These are phyloP conservation scores for Poeciliopsis retropinna DNA, from an alignment of 2,113 vertebrate genomes.

Conservation along the genomic window DNA sequence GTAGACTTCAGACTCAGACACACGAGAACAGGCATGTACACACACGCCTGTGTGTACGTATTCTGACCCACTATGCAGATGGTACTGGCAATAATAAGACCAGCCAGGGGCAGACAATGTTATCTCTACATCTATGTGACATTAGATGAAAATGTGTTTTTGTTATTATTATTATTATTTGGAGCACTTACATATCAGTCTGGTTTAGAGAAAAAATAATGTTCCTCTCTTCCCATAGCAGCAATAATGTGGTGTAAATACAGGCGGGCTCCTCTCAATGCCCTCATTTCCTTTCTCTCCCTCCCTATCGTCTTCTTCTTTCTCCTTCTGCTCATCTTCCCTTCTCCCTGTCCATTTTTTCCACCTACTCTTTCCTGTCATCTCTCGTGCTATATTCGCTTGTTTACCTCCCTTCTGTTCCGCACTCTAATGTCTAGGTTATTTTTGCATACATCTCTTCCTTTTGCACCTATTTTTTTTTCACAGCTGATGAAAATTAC, in stretches of 20 bases:
- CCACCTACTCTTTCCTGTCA: conserved; percentile 35
- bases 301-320: conserved; percentile 10
- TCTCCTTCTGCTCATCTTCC: conserved; percentile 15
- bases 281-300: conserved; percentile 45
- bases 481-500: background rate
- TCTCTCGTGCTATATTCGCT: conserved; percentile 15
- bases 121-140: conserved; percentile 20
- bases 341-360: conserved; percentile 32
- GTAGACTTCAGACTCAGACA: conserved; percentile 55
- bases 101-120: conserved; percentile 7
- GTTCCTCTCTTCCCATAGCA: conserved; percentile 21
- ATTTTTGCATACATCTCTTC: background rate
- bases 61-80: conserved; percentile 54
- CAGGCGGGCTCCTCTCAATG: conserved; percentile 41
- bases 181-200: conserved; percentile 1
- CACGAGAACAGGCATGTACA: conserved; percentile 37
- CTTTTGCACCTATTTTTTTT: background rate
- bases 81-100: conserved; percentile 29
- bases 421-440: background rate
- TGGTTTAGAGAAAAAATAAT: conserved; percentile 2
- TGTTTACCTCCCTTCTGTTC: conserved; percentile 11
- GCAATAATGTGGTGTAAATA: conserved; percentile 52
- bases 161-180: background rate
- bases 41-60: conserved; percentile 29
- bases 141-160: conserved; percentile 16